Evolutionary conservation across 1,140 invertebrate genomes (phyloP), one percentile per base, ranked within the genome.

Genomic region (Drosophila mayri): DNA sequence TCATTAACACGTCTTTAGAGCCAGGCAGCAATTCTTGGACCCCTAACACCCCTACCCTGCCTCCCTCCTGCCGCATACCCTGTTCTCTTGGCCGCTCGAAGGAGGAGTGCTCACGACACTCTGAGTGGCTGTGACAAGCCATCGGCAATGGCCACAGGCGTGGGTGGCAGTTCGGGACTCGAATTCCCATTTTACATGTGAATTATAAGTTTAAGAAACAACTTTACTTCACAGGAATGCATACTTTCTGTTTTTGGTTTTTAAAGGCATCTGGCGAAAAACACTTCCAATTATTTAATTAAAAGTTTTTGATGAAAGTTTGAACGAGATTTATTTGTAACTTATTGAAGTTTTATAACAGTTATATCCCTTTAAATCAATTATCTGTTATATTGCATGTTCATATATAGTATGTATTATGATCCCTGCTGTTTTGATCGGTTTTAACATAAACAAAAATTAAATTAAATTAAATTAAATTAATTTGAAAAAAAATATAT

Each of bases 1-100:
- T 88, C 84, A 88, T 88, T 88, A 88, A 88, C 84, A 84, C 85
- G 74, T 90, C 84, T 88, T 88, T 88, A 90, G 59, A 59, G 68
- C 60, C 49, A 9, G 57, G 35, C 75, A 52, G 58, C 41, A 61
- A 38, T 63, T 74, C 50, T 80, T 52, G 32, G 52, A 43, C 18
- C 10, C 25, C 9, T 16, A 43, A 44, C 25, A 25, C 35, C 35
- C 8, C 49, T 25, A 25, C 35, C 35, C 8, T 18, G 44, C 43
- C 54, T 20, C 78, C 46, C 54, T 16, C 9, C n/a, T 6, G 18
- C 16, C 30, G 32, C 12, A 66, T 66, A 66, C 64, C 64, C 59
- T 66, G 44, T n/a, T 25, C 20, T 50, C 25, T 22, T 62, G 16
- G 12, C 63, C 60, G 46, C 16, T 28, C 28, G 9, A 49, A 38